Evolutionary conservation across 2,797 vertebrate genomes (phyloP), one percentile per base, ranked within the genome.

Genomic region (Arrhamphus sclerolepis): DNA sequence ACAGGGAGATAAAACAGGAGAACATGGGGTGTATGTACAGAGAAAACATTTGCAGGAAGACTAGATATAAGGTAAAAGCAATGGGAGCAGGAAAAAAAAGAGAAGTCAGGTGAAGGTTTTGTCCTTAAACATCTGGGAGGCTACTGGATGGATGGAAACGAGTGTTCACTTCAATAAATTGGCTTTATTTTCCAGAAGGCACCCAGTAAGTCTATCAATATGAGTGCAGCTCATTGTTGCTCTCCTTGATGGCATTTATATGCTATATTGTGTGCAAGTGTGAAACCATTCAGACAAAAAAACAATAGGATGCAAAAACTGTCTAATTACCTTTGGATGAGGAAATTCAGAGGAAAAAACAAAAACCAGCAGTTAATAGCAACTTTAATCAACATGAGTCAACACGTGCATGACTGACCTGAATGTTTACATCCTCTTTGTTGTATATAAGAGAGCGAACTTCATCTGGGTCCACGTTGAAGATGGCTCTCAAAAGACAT

Each of bases 371-470:
- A 22, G 31, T 26, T 2, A 18, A 24, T 13, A 13, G 42, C 29
- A 26, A 1, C 16, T 18, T 24, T 55, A 34, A 21, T 19, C 1
- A 13, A 14, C 17, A 14, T n/a, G 8, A 1, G 39, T 11, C 4
- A 39, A 42, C 13, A 18, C 22, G 9, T 48, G 48, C 17, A 9
- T 2, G 41, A 69, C 48, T 66, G 90, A 97, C 97, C 96, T 98
- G 97, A 85, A 96, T 92, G 84, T 99, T 99, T 83, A 99, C 96
- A 87, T 98, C 96, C 92, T 99, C 97, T 75, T 99, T 98, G 90
- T 98, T 97, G 92, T 97, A 97, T 90, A 99, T 96, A 78, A 99
- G 93, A 60, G 95, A 90, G 66, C 95, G 95, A 72, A 99, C 96
- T 94, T 98, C 96, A 79, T 98, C 96, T 5, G 97, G 94, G 87